These are phyloP conservation scores for Listronotus oregonensis DNA, from an alignment of 1,140 invertebrate species.

Conservation along the genomic window DNA sequence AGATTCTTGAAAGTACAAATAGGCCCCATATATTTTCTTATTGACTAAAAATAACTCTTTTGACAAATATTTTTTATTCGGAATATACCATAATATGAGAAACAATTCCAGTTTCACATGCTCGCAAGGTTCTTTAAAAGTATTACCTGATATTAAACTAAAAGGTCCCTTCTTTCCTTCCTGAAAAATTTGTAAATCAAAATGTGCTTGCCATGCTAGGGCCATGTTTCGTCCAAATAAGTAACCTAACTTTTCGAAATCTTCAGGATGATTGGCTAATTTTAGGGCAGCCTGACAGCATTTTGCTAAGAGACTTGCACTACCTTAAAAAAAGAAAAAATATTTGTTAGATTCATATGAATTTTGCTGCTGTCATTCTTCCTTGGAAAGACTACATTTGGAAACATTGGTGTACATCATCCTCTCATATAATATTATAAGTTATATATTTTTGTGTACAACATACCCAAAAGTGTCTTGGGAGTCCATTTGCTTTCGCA, in stretches of 20 bases:
- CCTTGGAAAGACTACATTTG: too few species aligned
- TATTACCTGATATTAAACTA: conserved; percentile 68
- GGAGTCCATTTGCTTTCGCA: conserved; percentile 75
- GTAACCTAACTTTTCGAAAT: conserved; percentile 75
- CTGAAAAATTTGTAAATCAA: conserved; percentile 54
- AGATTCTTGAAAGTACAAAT: not conserved
- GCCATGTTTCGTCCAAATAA: conserved; percentile 90
- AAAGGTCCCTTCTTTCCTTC: conserved; percentile 56
- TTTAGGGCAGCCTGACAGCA: conserved; percentile 83
- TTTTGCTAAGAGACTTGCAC: conserved; percentile 52
- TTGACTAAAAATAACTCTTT: too few species aligned
- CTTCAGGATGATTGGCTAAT: conserved; percentile 75
- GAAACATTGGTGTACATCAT: too few species aligned
- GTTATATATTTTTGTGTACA: too few species aligned
- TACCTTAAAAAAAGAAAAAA: conserved; percentile 13
- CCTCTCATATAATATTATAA: too few species aligned
- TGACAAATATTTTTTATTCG: too few species aligned
- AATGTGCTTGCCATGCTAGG: conserved; percentile 83
- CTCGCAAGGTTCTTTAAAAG: too few species aligned
- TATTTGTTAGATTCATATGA: too few species aligned
- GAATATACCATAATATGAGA: too few species aligned
- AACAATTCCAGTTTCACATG: too few species aligned
- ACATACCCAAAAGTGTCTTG: conserved; percentile 75
- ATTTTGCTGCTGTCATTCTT: too few species aligned
- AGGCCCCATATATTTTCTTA: too few species aligned